phyloP scores from a whole-genome alignment of 2,888 invertebrate species.

The Lumbricus terrestris region DNA sequence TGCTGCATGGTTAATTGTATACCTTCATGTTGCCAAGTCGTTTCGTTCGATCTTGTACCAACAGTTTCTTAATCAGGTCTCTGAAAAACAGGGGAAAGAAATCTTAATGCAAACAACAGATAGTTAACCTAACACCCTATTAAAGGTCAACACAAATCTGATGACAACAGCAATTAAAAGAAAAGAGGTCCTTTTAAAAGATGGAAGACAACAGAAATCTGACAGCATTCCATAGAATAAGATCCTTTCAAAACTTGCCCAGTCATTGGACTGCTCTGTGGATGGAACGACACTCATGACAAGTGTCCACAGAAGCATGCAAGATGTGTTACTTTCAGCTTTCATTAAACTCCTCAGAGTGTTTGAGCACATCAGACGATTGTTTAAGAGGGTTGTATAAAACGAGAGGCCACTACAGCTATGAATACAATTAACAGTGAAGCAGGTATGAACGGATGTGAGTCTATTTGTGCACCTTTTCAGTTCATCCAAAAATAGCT shows the following conservation, averaged over 20 bases:
- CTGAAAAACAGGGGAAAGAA: conserved; percentile 48
- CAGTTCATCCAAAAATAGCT: not conserved
- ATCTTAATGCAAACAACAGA: not conserved
- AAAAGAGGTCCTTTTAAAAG: no score
- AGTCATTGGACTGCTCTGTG: not conserved
- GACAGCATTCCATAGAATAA: not conserved
- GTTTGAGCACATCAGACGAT: not conserved
- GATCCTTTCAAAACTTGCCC: not conserved
- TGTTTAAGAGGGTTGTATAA: not conserved
- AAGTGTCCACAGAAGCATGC: not conserved
- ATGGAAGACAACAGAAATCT: not conserved
- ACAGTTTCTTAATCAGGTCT: conserved; percentile 88
- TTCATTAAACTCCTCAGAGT: not conserved
- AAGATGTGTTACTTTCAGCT: not conserved
- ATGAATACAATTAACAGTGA: not conserved
- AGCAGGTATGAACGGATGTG: not conserved
- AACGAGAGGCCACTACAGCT: not conserved
- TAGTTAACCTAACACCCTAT: no score
- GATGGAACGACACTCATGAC: not conserved
- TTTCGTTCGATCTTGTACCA: conserved; percentile 88
- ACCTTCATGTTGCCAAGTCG: conserved; percentile 96
- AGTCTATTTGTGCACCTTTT: not conserved
- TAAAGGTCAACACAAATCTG: not conserved
- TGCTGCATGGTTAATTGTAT: not conserved
- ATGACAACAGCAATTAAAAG: not conserved